Conservation (phyloP, 2,113 vertebrate genomes). For the Myiopsitta monachus region DNA sequence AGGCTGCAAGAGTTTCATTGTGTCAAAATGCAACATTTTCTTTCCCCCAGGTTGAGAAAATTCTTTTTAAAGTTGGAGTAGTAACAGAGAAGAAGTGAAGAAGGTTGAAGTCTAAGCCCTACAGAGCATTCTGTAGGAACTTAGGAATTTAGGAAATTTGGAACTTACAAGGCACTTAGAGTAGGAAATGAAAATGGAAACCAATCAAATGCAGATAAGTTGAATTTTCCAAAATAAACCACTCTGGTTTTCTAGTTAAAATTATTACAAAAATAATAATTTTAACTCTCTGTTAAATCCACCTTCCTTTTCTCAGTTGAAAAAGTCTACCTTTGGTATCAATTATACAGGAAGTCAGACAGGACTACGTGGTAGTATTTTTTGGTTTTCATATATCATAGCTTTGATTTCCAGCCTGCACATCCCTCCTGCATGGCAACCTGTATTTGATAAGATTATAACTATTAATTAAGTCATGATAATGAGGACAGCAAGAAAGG, state of each 20-base stretch:
- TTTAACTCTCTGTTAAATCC: not conserved
- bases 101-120: not conserved
- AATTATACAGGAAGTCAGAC: not conserved
- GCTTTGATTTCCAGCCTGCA: not conserved
- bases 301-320: not conserved
- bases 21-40: not conserved
- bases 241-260: not conserved
- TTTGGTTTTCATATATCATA: slow-evolving; percentile 14
- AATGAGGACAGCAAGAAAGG: slow-evolving; percentile 19
- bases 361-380: not conserved
- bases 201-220: not conserved
- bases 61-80: not conserved
- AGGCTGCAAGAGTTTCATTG: not conserved
- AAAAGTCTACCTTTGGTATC: not conserved
- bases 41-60: not conserved
- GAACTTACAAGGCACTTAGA: not conserved
- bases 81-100: not conserved
- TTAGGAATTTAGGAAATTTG: not conserved
- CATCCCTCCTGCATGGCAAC: not conserved
- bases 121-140: not conserved
- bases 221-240: not conserved
- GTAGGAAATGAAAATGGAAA: not conserved
- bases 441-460: slow-evolving; percentile 19
- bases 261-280: not conserved
- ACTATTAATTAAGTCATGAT: slow-evolving; percentile 25